phyloP scores from a whole-genome alignment of 2,113 vertebrate genomes.

The Eolophus roseicapilla region DNA sequence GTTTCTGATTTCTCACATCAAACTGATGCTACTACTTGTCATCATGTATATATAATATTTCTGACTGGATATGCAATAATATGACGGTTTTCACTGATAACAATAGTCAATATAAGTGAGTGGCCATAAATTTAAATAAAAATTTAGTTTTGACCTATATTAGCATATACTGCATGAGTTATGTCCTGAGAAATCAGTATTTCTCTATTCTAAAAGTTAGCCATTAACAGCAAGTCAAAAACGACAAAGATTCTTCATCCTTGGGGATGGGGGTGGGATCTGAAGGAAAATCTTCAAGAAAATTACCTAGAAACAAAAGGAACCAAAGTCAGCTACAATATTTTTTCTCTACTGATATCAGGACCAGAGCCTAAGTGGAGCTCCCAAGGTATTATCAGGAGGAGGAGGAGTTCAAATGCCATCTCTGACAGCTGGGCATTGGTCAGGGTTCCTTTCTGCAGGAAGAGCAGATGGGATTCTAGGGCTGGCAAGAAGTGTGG shows the following conservation, averaged over 20 bases:
- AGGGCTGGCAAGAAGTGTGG: not conserved
- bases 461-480: not conserved
- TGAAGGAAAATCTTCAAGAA: not conserved
- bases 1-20: not conserved
- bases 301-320: not conserved
- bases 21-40: not conserved
- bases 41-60: not conserved
- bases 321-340: not conserved
- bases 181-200: not conserved
- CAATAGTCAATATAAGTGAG: not conserved
- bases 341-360: not conserved
- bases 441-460: slow-evolving; percentile 23
- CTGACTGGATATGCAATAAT: not conserved
- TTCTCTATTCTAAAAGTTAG: not conserved
- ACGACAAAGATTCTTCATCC: not conserved
- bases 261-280: not conserved
- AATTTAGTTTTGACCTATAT: not conserved
- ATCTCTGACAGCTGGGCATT: slow-evolving; percentile 25
- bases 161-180: not conserved
- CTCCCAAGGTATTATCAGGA: not conserved
- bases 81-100: not conserved
- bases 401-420: slow-evolving; percentile 26
- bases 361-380: not conserved
- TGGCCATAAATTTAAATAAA: not conserved
- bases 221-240: not conserved